A percentile compares a stretch with the other conserved stretches of the same genome.
These are phyloP conservation scores for Callorhinus ursinus DNA, from an alignment of 2,113 vertebrate species.

Conservation along the genomic window DNA sequence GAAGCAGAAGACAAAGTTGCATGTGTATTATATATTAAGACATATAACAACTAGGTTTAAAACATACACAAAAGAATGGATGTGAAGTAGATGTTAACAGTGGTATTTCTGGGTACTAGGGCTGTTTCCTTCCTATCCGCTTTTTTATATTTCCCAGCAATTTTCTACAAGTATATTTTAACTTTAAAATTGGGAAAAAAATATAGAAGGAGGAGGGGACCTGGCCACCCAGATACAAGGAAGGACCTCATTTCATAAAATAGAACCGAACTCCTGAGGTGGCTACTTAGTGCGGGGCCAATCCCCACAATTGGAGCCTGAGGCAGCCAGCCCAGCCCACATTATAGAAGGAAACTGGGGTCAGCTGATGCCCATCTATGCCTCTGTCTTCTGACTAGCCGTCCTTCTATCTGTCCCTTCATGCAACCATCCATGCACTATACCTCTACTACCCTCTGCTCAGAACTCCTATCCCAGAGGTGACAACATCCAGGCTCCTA, in stretches of 20 bases:
- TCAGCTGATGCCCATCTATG: neutral
- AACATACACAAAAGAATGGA: neutral
- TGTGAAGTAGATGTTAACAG: constrained; percentile 18
- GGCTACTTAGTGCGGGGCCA: neutral
- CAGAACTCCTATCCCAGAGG: neutral
- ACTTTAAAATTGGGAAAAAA: constrained; percentile 42
- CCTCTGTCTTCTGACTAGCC: neutral
- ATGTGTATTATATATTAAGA: constrained; percentile 28
- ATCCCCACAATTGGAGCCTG: neutral
- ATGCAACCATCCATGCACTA: neutral
- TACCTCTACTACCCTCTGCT: neutral
- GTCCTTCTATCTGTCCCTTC: neutral
- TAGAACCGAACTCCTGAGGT: neutral
- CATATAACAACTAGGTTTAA: constrained; percentile 61
- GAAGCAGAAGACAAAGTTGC: constrained; percentile 55
- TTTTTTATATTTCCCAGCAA: constrained; percentile 40
- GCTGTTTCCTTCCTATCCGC: neutral
- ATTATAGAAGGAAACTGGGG: neutral
- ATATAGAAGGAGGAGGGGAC: neutral
- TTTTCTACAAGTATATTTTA: constrained; percentile 18
- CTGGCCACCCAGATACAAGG: neutral
- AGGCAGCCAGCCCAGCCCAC: neutral
- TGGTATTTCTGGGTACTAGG: constrained; percentile 18
- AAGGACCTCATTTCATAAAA: constrained; percentile 33
- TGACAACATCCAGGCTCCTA: neutral